Evolutionary conservation across 2,113 vertebrate species (phyloP), one percentile per base, ranked within the genome.

Genomic region (Dascyllus trimaculatus): DNA sequence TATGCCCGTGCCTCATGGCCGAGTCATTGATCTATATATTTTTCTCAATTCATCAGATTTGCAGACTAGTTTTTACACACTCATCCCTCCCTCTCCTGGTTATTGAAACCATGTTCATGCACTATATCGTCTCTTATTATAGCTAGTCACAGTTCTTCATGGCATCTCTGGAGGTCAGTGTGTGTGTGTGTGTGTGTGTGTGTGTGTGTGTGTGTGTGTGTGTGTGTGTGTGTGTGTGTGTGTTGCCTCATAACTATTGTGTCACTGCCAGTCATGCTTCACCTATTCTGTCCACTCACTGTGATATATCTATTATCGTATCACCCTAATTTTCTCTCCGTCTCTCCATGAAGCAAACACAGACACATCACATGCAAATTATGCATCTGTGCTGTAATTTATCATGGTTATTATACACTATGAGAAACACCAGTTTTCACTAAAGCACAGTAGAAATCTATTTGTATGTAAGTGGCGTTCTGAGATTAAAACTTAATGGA

Each of bases 191-290:
- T 29, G 26, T 29, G 26, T 29, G 26, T 29, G 26, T 29, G 26
- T 29, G 32, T 69, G 48, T 29, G 26, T 29, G 11, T 35, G 26
- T 67, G 58, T 58, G 26, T 59, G 1, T 68, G n/a, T n/a, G n/a
- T n/a, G 13, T 38, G 26, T 68, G 63, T 54, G 26, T 54, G 1
- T 69, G 13, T 38, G 26, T 68, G 63, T 54, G 26, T 54, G 1
- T 69, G n/a, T 40, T 70, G 48, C 58, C 35, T 68, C 29, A 9
- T 58, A 79, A 79, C 24, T 71, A 62, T n/a, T 15, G 60, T 65
- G 76, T 82, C 74, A 59, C 75, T 70, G 70, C 59, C 71, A 69
- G 80, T 78, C 66, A 69, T n/a, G 63, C 61, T 61, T 81, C 63
- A 66, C 35, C 72, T 72, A 52, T 71, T 48, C 53, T 53, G 69